These are phyloP conservation scores for Semnornis frantzii DNA, from an alignment of 2,113 vertebrate species.

Conservation along the genomic window DNA sequence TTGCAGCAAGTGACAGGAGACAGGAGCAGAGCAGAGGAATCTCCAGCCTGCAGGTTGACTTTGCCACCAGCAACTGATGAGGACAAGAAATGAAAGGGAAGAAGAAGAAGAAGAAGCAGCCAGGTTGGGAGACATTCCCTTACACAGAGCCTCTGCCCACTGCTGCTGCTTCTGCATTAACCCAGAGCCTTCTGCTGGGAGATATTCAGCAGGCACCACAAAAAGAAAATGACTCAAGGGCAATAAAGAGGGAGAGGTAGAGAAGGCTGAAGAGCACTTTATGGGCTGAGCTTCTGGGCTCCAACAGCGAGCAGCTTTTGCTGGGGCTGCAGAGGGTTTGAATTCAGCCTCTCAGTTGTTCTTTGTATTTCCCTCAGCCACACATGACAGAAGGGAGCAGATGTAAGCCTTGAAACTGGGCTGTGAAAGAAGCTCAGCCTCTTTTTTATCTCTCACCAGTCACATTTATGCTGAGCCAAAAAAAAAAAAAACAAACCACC, in stretches of 20 bases:
- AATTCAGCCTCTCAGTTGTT: neutral
- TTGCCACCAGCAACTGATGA: neutral
- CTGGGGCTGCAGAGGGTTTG: neutral
- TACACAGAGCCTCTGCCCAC: neutral
- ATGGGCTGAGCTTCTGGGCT: neutral
- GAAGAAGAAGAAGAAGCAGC: neutral
- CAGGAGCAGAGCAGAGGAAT: neutral
- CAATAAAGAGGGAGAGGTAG: neutral
- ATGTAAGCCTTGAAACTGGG: no score
- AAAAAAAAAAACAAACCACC: neutral
- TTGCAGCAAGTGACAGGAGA: neutral
- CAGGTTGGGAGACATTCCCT: neutral
- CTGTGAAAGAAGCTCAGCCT: neutral
- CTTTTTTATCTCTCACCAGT: neutral
- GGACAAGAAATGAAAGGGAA: neutral
- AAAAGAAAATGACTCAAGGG: neutral
- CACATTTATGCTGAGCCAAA: neutral
- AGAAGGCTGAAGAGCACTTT: neutral
- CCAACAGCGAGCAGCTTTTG: neutral
- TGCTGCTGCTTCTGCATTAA: neutral
- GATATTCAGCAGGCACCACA: neutral
- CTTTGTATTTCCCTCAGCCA: neutral
- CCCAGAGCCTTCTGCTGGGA: neutral
- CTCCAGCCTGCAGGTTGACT: neutral
- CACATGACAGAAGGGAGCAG: neutral